Evolutionary conservation across 2,113 vertebrate genomes (phyloP).

Genomic region (Tragulus kanchil): DNA sequence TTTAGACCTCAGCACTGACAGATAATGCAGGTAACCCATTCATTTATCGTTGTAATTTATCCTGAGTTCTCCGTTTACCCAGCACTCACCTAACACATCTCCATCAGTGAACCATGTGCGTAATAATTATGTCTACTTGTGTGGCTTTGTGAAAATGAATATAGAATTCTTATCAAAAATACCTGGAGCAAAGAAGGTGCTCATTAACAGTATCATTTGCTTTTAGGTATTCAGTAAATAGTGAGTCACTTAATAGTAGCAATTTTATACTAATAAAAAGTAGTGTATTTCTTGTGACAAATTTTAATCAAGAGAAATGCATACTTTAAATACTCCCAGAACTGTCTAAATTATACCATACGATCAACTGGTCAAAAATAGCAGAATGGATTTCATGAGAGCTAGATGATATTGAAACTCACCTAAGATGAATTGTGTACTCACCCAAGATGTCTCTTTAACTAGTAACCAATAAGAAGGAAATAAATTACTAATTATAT

Average conservation of each 20-base stretch:
- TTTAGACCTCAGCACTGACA: neutral
- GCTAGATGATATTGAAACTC: neutral
- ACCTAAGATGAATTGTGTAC: neutral
- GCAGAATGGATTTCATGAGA: conserved; percentile 33
- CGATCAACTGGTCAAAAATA: neutral
- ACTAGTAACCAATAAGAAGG: neutral
- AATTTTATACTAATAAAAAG: neutral
- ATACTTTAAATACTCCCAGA: neutral
- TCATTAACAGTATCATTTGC: neutral
- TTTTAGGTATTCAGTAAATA: neutral
- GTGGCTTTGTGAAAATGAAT: neutral
- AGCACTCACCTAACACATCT: neutral
- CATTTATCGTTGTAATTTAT: neutral
- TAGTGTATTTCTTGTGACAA: neutral
- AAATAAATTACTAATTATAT: neutral
- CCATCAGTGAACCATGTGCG: neutral
- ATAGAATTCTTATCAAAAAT: neutral
- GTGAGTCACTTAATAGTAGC: neutral
- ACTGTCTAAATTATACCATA: neutral
- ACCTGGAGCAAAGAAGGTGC: neutral
- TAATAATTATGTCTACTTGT: neutral
- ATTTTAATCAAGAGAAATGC: neutral
- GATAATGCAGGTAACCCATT: neutral
- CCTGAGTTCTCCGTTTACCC: neutral
- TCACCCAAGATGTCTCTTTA: neutral